Evolutionary conservation across 2,797 vertebrate species (phyloP).

Genomic region (Halcyon leucocephala): DNA sequence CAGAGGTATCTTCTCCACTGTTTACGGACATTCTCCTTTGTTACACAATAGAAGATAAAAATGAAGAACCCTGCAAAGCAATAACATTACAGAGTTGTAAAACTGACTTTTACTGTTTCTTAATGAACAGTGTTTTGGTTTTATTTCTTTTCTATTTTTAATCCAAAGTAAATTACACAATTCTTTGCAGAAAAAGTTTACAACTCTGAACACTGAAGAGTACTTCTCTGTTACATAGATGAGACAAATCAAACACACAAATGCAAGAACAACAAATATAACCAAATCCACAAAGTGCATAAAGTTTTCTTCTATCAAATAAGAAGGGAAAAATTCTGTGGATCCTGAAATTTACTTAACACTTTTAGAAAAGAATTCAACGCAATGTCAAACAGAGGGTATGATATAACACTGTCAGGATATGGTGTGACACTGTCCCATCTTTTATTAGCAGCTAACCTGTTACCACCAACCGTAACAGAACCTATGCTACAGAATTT

Average conservation of each 20-base stretch:
- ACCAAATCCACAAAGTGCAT: not conserved
- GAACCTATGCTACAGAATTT: not conserved
- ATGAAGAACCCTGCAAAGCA: constrained; percentile 88
- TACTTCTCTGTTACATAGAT: not conserved
- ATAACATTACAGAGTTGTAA: not conserved
- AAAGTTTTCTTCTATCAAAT: not conserved
- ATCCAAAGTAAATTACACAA: not conserved
- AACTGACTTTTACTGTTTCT: not conserved
- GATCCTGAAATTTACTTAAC: not conserved
- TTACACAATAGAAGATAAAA: constrained; percentile 93
- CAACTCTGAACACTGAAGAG: not conserved
- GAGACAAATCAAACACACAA: not conserved
- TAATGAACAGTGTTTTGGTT: not conserved
- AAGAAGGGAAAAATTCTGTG: not conserved
- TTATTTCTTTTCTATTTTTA: not conserved
- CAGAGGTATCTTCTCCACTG: constrained; percentile 93
- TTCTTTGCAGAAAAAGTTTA: not conserved
- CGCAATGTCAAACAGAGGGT: not conserved
- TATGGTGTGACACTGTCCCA: not conserved
- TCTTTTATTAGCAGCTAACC: not conserved
- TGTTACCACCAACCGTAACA: not conserved
- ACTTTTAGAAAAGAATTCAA: not conserved
- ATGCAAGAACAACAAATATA: not conserved
- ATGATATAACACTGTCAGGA: not conserved
- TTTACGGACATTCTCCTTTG: constrained; percentile 91